Evolutionary conservation across 30 jellyfish, hydroid and myxozoan species (phyloP).

Genomic region (Turritopsis dohrnii): DNA sequence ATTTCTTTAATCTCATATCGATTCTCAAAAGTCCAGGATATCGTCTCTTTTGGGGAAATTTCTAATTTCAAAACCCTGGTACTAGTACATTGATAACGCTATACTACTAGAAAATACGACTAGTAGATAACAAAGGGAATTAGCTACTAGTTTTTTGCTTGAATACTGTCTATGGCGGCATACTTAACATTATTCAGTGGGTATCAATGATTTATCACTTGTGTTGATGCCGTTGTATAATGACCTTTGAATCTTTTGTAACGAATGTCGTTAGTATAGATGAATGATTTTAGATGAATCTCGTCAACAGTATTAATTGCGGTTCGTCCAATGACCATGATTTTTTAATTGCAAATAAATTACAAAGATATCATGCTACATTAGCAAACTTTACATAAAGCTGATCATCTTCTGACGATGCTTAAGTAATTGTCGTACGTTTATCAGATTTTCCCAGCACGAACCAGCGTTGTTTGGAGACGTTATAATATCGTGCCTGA

Average conservation of each 20-base stretch:
- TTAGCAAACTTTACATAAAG: neutral
- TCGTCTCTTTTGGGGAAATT: too few species aligned
- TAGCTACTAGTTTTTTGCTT: too few species aligned
- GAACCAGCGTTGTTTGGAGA: neutral
- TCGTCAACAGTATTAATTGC: neutral
- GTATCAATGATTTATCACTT: neutral
- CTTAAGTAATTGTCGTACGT: neutral
- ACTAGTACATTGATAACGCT: too few species aligned
- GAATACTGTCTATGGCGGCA: neutral
- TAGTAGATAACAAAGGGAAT: too few species aligned
- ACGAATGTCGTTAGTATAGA: neutral
- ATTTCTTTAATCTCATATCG: too few species aligned
- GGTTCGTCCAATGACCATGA: neutral
- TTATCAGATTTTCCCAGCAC: neutral
- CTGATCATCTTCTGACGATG: neutral
- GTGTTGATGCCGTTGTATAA: neutral
- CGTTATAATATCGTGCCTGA: neutral
- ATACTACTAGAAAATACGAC: too few species aligned
- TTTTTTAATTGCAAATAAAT: neutral
- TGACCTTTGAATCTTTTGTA: neutral
- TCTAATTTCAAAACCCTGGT: too few species aligned
- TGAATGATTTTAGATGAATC: neutral
- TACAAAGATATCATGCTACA: neutral
- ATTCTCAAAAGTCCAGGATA: too few species aligned
- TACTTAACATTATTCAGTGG: neutral